Percentiles rank a stretch among this genome's conserved stretches.
phyloP scores from a whole-genome alignment of 2,113 vertebrate genomes.

The cattle (Bos taurus) region ARS-UCD2.0 NC_037356.1:4928501-4929000 shows the following conservation, averaged over 20 bases:
- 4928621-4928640: neutral
- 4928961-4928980: neutral
- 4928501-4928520: neutral
- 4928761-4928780: neutral
- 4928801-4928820: neutral
- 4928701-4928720: neutral
- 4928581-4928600: neutral
- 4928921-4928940: neutral
- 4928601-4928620: neutral
- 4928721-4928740: neutral
- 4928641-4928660: neutral
- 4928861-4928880: neutral
- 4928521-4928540: neutral
- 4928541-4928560: neutral
- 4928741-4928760: neutral
- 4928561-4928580: neutral
- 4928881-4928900: accelerated
- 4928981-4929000: neutral
- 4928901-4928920: neutral
- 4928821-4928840: neutral
- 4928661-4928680: neutral
- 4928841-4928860: neutral
- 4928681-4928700: neutral
- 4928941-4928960: neutral
- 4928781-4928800: neutral